Evolutionary conservation across 1,140 invertebrate species (phyloP).

Genomic region (Agraylea sexmaculata): DNA sequence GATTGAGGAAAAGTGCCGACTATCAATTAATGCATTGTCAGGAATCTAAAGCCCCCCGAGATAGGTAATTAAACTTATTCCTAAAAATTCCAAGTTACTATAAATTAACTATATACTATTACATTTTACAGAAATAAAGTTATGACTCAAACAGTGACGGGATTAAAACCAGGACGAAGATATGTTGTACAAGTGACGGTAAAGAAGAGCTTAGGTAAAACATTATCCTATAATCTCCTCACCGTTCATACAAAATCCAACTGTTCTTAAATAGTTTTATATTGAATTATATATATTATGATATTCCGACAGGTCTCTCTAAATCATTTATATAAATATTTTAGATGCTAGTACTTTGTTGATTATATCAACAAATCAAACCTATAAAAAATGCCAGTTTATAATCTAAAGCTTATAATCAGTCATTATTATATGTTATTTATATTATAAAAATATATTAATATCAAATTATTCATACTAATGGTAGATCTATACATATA

Average conservation of each 20-base stretch:
- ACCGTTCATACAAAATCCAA: conserved; percentile 30
- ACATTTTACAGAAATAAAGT: conserved; percentile 24
- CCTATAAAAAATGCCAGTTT: too few species aligned
- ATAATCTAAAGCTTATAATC: too few species aligned
- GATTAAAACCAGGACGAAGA: conserved; percentile 27
- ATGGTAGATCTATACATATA: neutral
- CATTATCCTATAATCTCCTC: conserved; percentile 35
- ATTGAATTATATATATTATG: too few species aligned
- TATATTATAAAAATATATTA: neutral
- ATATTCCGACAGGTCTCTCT: too few species aligned
- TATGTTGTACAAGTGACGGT: conserved; percentile 38
- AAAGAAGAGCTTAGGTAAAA: conserved; percentile 31
- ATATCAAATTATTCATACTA: neutral
- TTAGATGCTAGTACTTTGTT: too few species aligned
- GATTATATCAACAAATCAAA: too few species aligned
- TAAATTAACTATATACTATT: conserved; percentile 4
- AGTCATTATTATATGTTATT: neutral
- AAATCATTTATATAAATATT: too few species aligned
- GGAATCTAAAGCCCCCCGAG: conserved; percentile 24
- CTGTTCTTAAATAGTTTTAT: conserved; percentile 19
- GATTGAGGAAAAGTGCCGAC: conserved; percentile 27
- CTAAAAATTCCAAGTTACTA: neutral
- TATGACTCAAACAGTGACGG: conserved; percentile 30
- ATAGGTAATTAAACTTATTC: conserved; percentile 16
- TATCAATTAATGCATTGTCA: conserved; percentile 28